Evolutionary conservation across 2,888 invertebrate species (phyloP).

Genomic region (Synanthedon vespiformis): DNA sequence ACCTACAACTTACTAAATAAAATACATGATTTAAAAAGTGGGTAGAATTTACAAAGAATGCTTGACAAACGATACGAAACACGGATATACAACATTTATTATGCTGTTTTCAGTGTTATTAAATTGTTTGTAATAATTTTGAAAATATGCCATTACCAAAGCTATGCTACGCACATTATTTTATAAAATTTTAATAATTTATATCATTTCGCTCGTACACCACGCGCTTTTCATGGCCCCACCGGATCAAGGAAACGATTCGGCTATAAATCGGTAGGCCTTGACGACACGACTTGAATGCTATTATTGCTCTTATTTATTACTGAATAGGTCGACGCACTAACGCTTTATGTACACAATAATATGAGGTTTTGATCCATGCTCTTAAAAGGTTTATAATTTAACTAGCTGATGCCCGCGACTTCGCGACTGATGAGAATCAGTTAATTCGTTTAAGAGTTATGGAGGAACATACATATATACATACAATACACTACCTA

Average conservation of each 20-base stretch:
- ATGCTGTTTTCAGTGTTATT: no score
- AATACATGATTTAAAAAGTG: no score
- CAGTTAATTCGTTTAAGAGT: no score
- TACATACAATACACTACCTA: no score
- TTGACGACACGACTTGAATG: conserved; percentile 51
- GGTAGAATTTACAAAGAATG: no score
- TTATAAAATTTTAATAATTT: not conserved
- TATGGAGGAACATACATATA: no score
- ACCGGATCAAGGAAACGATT: conserved; percentile 42
- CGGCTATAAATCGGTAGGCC: conserved; percentile 48
- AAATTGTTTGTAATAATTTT: not conserved
- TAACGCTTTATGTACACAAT: conserved; percentile 1
- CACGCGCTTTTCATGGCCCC: conserved; percentile 21
- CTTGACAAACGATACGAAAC: no score
- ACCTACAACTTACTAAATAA: no score
- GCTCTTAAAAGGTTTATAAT: not conserved
- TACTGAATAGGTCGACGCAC: conserved; percentile 35
- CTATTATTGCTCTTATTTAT: conserved; percentile 51
- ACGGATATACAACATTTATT: no score
- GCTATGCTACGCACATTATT: not conserved
- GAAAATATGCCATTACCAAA: not conserved
- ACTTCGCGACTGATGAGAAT: no score
- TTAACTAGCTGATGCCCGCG: no score
- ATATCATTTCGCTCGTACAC: not conserved
- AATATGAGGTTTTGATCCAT: not conserved